Evolutionary conservation across 2,888 invertebrate genomes (phyloP), one percentile per base, ranked within the genome.

Genomic region (Camponotus fellah): DNA sequence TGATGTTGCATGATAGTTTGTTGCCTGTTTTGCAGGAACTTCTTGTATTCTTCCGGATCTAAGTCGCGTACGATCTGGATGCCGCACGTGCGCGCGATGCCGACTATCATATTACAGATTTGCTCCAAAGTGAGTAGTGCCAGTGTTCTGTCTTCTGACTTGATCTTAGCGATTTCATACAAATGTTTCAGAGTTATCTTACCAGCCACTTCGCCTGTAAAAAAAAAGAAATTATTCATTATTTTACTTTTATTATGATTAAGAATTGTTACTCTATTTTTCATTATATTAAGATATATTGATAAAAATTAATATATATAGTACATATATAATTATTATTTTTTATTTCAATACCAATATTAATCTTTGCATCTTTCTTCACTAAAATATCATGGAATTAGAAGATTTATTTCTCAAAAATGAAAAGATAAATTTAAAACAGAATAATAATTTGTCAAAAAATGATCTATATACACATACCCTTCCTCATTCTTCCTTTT

Each of bases 151-250:
- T 99, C 99, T 93, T 97, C 95, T n/a, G 97, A 96, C 95, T 99
- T 99, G n/a, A 99, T 97, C 95, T 97, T 96, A 0, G 99, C 99
- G 93, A 99, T 99, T 96, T 99, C 99, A 95, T 99, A 99, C 17
- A 99, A 95, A 95, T 99, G 99, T 94, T 99, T 99, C 0, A 98
- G 93, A 0, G 99, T 98, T 82, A 99, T 96, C 96, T 97, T 98
- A 0, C 99, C 99, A 90, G 97, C 96, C 40, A 96, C 95, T 95
- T 99, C 98, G 75, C 95, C 88, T 88, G 12, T 37, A 69, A 71
- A 40, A 40, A 49, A 32, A 43, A 75, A 5, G 3, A 56, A n/a
- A n/a, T 49, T 26, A 37, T 6, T 72, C 4, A n/a, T n/a, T 37
- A 34, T 17, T 34, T 26, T 8, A 75, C 14, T 6, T 64, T 40